Evolutionary conservation across 2,113 vertebrate genomes (phyloP), one percentile per base, ranked within the genome.

Genomic region (Girardinichthys multiradiatus): DNA sequence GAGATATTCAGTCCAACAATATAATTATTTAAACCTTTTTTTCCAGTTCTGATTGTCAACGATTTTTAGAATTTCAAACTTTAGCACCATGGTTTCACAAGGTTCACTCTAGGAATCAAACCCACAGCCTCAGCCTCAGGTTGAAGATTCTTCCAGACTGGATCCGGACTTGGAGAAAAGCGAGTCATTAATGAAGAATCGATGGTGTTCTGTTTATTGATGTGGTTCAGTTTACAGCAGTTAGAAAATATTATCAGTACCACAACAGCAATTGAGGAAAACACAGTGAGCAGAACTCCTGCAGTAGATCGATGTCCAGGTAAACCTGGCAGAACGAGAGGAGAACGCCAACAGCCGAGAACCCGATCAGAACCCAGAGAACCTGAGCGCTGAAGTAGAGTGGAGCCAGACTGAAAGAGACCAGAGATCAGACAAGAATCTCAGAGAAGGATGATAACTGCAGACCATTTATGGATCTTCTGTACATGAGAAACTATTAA

Each of bases 361-460:
- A 83, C 15, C 79, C 84, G 26, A 89, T 68, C 2, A 92, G 87
- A 68, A 76, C 28, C 89, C 90, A 92, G 0, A 92, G 89, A 42
- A 88, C 42, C 31, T 35, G 4, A 27, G 86, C 75, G 8, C 84
- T 81, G 75, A 88, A 83, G 10, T 92, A 92, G 10, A 92, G 67
- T 0, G 89, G 84, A 26, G 75, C 71, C 74, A 92, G 26, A 15
- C 90, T 92, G 86, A 2, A 65, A 57, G 31, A 72, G 63, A 61
- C 0, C 14, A 2, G 15, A 67, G 9, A 30, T 12, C 3, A 42
- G 15, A 64, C 1, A 24, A 58, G 26, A 1, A 14, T 14, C 14
- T 28, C 35, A 35, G 35, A 54, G 9, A 24, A 54, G 9, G n/a
- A 54, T 21, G 13, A 14, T 39, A 3, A 13, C 7, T 21, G 19